Percentiles rank a stretch among this genome's conserved stretches.
These are phyloP conservation scores for Epirrhoe tristata DNA, from an alignment of 2,888 invertebrate species.

Conservation along the genomic window DNA sequence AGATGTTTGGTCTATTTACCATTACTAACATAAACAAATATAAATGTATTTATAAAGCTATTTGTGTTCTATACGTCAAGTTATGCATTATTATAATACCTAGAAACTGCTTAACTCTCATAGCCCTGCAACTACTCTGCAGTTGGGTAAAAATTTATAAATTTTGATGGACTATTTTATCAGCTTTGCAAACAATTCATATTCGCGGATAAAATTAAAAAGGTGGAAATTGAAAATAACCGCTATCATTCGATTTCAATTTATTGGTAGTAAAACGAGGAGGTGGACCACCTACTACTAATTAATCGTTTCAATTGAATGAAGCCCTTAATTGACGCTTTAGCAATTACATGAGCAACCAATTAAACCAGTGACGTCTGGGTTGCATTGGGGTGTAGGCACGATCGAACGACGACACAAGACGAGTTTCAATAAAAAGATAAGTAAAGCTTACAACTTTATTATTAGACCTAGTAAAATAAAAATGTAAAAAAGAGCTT, in stretches of 20 bases:
- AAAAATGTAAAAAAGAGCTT: no score
- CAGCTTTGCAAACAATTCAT: constrained; percentile 6
- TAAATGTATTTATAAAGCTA: neutral
- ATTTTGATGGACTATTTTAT: constrained; percentile 1
- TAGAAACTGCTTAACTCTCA: no score
- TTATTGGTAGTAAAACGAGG: constrained; percentile 25
- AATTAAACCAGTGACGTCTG: constrained; percentile 35
- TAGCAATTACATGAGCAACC: constrained; percentile 27
- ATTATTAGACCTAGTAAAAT: no score
- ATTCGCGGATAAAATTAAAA: constrained; percentile 1
- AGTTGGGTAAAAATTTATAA: neutral
- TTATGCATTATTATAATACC: neutral
- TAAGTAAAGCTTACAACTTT: neutral
- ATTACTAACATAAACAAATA: neutral
- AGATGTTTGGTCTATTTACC: neutral
- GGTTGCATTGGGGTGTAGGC: neutral
- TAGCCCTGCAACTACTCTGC: neutral
- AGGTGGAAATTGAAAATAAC: constrained; percentile 15
- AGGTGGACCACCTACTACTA: constrained; percentile 28
- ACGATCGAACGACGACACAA: neutral
- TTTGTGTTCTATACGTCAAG: no score
- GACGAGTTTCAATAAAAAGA: neutral
- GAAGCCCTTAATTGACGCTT: constrained; percentile 29
- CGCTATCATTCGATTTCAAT: constrained; percentile 30
- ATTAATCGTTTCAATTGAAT: constrained; percentile 36